These are phyloP conservation scores for Sinhomidia bicolor DNA, from an alignment of 2,888 invertebrate genomes.

Conservation along the genomic window DNA sequence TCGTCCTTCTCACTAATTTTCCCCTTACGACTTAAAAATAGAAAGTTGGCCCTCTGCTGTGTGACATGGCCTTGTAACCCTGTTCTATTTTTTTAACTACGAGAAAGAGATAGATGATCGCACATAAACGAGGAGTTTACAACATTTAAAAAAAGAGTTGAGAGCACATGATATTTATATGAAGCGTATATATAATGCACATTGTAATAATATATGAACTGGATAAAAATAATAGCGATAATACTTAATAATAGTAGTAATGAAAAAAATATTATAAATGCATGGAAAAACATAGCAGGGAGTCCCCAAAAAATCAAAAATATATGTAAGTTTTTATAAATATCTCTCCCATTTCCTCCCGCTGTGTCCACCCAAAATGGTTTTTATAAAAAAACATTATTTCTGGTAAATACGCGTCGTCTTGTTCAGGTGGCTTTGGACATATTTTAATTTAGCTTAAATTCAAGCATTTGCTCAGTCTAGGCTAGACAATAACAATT, in stretches of 20 bases:
- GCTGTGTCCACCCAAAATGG: conserved; percentile 78
- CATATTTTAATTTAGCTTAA: conserved; percentile 28
- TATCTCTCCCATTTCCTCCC: conserved; percentile 76
- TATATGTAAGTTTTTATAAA: conserved; percentile 47
- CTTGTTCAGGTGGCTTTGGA: conserved; percentile 19
- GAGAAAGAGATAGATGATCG: conserved; percentile 53
- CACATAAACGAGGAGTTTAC: background rate
- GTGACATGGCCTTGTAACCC: conserved; percentile 68
- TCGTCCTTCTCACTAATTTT: conserved; percentile 32
- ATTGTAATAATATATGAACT: conserved; percentile 48
- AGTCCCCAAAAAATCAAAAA: conserved; percentile 79
- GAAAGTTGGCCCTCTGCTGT: conserved; percentile 63
- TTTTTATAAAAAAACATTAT: conserved; percentile 49
- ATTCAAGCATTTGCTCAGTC: background rate
- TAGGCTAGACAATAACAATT: background rate
- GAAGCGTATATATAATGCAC: too few relatives aligned
- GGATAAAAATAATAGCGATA: conserved; percentile 72
- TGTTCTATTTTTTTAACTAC: conserved; percentile 49
- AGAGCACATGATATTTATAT: background rate
- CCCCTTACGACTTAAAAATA: conserved; percentile 54
- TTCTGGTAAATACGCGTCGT: conserved; percentile 36
- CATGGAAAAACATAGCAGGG: conserved; percentile 80
- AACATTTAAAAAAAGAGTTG: conserved; percentile 49
- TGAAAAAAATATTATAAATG: conserved; percentile 80
- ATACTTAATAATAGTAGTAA: conserved; percentile 55